Percentiles rank a stretch among this genome's conserved stretches.
Conservation (phyloP, 1,140 invertebrate species). For the Neoseiulus cucumeris region DNA sequence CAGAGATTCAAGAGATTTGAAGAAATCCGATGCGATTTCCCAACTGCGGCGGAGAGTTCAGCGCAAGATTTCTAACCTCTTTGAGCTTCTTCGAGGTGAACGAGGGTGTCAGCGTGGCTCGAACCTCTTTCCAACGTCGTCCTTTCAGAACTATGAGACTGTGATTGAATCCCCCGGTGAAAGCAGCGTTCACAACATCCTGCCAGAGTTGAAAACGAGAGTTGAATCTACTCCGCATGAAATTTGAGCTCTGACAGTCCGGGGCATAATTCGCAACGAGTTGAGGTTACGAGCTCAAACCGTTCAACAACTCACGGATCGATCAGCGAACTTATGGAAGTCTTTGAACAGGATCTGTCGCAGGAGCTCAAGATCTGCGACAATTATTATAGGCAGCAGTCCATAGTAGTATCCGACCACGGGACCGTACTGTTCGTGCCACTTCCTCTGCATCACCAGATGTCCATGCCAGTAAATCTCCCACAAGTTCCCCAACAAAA, state of each 20-base stretch:
- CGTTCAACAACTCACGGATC: conserved; percentile 14
- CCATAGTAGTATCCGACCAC: not conserved
- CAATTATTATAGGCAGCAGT: not conserved
- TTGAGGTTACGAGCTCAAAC: too few species aligned
- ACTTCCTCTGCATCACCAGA: not conserved
- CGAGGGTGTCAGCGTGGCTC: not conserved
- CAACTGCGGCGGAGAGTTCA: too few species aligned
- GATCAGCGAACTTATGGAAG: not conserved
- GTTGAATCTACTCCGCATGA: too few species aligned
- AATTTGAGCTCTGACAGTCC: too few species aligned
- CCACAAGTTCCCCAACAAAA: not conserved
- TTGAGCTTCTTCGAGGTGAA: not conserved
- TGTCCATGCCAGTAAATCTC: not conserved
- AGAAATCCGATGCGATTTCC: too few species aligned
- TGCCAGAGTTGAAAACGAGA: too few species aligned
- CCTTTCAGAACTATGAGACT: not conserved
- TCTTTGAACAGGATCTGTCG: not conserved
- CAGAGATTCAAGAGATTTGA: not conserved
- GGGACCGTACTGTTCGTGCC: not conserved
- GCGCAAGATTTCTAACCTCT: not conserved
- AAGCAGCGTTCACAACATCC: too few species aligned
- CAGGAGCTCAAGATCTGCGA: not conserved
- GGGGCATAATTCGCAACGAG: too few species aligned
- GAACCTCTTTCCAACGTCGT: not conserved
- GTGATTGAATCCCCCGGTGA: not conserved